Conservation (phyloP, 2,888 invertebrate genomes). For the Phengaris alcon region DNA sequence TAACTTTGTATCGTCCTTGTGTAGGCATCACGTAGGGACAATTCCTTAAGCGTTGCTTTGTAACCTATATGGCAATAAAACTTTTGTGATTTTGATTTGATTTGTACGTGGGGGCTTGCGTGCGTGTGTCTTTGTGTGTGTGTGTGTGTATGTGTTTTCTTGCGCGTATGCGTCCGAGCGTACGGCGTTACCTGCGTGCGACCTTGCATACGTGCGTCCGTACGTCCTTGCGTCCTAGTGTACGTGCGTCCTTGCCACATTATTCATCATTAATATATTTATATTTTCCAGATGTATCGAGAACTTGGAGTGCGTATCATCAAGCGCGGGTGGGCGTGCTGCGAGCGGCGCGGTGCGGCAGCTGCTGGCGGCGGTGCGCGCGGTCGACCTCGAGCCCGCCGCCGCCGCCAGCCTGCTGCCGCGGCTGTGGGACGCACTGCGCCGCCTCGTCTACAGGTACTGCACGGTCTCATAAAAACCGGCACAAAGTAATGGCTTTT, state of each 20-base stretch:
- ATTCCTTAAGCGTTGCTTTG: too few species aligned
- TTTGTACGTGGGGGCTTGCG: too few species aligned
- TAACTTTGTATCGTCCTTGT: too few species aligned
- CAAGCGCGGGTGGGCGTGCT: slow-evolving; percentile 57
- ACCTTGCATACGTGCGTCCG: too few species aligned
- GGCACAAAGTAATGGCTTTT: neutral
- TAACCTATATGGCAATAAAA: too few species aligned
- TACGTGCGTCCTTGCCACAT: neutral
- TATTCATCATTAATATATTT: neutral
- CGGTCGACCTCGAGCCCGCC: slow-evolving; percentile 80
- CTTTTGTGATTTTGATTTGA: too few species aligned
- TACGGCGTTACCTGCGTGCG: neutral
- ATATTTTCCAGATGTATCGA: slow-evolving; percentile 58
- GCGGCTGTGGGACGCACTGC: slow-evolving; percentile 56
- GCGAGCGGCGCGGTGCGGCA: slow-evolving; percentile 83
- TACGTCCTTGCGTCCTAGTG: neutral
- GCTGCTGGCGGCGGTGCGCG: slow-evolving; percentile 86
- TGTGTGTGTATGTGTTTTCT: too few species aligned
- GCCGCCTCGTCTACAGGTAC: slow-evolving; percentile 59
- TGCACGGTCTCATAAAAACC: neutral
- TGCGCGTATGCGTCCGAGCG: too few species aligned
- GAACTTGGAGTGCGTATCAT: slow-evolving; percentile 60
- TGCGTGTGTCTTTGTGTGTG: too few species aligned
- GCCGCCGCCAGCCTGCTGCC: slow-evolving; percentile 61
- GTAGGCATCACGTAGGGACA: too few species aligned